Percentiles rank a stretch among this genome's conserved stretches.
phyloP scores from a whole-genome alignment of 2,113 vertebrate genomes.

The Scomber colias region DNA sequence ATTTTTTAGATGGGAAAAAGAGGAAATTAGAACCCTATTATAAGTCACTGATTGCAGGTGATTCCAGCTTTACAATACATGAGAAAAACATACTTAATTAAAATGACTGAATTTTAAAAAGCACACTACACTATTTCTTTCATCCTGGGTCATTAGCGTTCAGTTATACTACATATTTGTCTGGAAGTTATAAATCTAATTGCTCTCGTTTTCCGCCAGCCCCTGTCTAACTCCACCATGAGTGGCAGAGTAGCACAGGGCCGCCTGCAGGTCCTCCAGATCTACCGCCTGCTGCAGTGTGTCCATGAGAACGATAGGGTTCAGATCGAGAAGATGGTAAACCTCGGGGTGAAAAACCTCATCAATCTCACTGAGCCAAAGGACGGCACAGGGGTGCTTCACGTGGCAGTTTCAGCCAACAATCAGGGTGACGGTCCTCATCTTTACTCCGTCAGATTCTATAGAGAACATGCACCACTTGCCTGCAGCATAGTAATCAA shows the following conservation, averaged over 20 bases:
- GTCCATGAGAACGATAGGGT: slow-evolving; percentile 85
- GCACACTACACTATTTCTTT: too few relatives aligned
- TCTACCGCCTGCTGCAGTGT: slow-evolving; percentile 92
- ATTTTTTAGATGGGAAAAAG: not conserved
- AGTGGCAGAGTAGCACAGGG: slow-evolving; percentile 69
- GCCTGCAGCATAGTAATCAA: not conserved
- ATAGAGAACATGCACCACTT: not conserved
- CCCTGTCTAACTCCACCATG: slow-evolving; percentile 42
- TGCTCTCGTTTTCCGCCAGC: not conserved
- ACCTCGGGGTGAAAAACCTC: slow-evolving; percentile 87
- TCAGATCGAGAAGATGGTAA: slow-evolving; percentile 89
- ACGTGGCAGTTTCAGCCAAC: slow-evolving; percentile 88
- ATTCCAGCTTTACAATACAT: too few relatives aligned
- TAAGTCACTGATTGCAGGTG: too few relatives aligned
- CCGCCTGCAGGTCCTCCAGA: slow-evolving; percentile 89
- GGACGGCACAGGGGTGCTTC: slow-evolving; percentile 87
- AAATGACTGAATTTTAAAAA: too few relatives aligned
- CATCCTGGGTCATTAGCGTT: too few relatives aligned
- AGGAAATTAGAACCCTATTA: not conserved
- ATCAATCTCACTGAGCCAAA: slow-evolving; percentile 91
- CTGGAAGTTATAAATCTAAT: not conserved
- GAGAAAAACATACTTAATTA: too few relatives aligned
- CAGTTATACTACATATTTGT: not conserved
- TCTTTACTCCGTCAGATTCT: not conserved
- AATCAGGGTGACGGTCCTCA: slow-evolving; percentile 70